Base-by-base conservation (phyloP, 2,113 vertebrate genomes). In the Bothrops jararaca region DNA sequence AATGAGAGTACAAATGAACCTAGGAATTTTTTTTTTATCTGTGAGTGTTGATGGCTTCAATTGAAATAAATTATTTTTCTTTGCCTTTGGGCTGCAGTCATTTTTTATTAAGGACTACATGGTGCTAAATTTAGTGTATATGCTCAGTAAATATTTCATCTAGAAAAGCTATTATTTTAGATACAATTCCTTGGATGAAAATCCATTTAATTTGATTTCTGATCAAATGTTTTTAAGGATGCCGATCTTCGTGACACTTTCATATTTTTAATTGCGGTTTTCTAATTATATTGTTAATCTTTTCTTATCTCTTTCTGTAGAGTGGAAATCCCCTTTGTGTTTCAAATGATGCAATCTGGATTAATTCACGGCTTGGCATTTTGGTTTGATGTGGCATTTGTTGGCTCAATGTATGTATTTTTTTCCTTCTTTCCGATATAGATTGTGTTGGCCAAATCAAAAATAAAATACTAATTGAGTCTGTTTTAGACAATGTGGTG, bases 371-470 rank as follows among this genome's bases (percentile, higher is more conserved):
- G 98, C 50, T 96, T 98, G 23, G 98, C 97, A 0, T 97, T 98
- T 92, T 98, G 98, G 98, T 98, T 98, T 48, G 98, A 98, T 88
- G 97, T 98, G 93, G 98, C 98, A 85, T 98, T 98, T 94, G 92
- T 96, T n/a, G 98, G 98, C 85, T 98, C 98, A 89, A 95, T 95
- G 98, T 98, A 91, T 60, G 96, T 95, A 92, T 64, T 89, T 64
- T 45, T 58, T 52, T 60, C 26, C 34, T 85, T 42, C n/a, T 89
- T 90, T 64, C 60, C 29, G 34, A 64, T 22, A 90, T 20, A 90
- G 90, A 12, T 52, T 89, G 34, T 39, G 74, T 80, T 39, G 74
- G 18, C 74, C 74, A 80, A 18, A 80, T 42, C 34, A 80, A 80
- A 80, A 80, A 42, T 20, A 42, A 50, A 80, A 42, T 80, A 42